A percentile compares a stretch with the other conserved stretches of the same genome.
Evolutionary conservation across 2,113 vertebrate species (phyloP).

Genomic region (Fregetta grallaria): DNA sequence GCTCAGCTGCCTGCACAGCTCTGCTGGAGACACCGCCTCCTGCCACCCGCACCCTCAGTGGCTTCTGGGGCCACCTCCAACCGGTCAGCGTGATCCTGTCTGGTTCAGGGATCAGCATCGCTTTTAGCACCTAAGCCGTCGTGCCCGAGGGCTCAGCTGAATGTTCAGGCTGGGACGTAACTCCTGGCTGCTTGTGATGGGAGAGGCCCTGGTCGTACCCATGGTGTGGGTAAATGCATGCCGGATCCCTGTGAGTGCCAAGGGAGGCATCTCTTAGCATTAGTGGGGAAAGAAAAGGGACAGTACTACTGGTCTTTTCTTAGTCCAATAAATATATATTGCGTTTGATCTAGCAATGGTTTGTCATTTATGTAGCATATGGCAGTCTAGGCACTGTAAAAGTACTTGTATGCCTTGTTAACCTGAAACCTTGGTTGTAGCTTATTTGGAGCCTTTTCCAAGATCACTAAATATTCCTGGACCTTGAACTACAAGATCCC

Average conservation of each 20-base stretch:
- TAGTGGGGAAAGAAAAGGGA: neutral
- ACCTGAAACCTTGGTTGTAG: neutral
- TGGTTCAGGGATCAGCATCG: neutral
- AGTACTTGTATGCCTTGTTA: neutral
- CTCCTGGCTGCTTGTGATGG: neutral
- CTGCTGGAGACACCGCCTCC: neutral
- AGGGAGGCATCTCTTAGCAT: neutral
- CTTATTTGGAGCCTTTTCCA: neutral
- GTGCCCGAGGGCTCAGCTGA: fast-evolving
- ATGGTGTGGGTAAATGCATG: fast-evolving
- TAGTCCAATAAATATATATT: neutral
- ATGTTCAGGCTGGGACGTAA: neutral
- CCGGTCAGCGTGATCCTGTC: neutral
- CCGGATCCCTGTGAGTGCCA: neutral
- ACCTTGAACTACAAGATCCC: neutral
- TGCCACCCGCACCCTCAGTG: neutral
- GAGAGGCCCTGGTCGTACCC: neutral
- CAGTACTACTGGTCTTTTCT: neutral
- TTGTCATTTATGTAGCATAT: neutral
- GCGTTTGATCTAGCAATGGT: neutral
- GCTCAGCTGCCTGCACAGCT: neutral
- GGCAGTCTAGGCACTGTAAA: neutral
- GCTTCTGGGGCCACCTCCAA: neutral
- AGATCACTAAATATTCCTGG: neutral
- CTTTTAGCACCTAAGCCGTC: neutral